A percentile compares a stretch with the other conserved stretches of the same genome.
Conservation (phyloP, 2,888 invertebrate genomes). For the Icerya purchasi region DNA sequence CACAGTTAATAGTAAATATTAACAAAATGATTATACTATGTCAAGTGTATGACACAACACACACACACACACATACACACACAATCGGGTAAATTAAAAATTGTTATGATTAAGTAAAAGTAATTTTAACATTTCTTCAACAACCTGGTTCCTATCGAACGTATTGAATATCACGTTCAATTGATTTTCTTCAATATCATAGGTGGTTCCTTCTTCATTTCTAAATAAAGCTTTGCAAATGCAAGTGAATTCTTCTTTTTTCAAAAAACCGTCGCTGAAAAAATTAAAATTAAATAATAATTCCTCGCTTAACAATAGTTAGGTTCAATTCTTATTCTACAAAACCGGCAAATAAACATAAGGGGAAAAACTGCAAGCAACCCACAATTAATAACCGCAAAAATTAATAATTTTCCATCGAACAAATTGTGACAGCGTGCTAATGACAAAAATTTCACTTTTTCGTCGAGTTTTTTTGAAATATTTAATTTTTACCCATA, state of each 20-base stretch:
- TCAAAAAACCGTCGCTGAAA: slow-evolving; percentile 52
- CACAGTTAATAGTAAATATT: too few species aligned
- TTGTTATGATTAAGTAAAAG: not conserved
- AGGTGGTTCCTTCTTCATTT: slow-evolving; percentile 65
- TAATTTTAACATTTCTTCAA: not conserved
- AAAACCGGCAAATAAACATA: too few species aligned
- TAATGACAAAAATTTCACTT: too few species aligned
- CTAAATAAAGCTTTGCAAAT: slow-evolving; percentile 70
- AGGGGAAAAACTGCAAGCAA: too few species aligned
- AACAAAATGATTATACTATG: too few species aligned
- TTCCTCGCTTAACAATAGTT: too few species aligned
- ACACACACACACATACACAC: too few species aligned
- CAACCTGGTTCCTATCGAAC: slow-evolving; percentile 47
- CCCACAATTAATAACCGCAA: not conserved
- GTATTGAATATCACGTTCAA: slow-evolving; percentile 55
- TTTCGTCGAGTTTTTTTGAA: too few species aligned
- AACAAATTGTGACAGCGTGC: too few species aligned
- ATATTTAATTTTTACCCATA: too few species aligned
- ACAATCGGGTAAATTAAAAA: not conserved
- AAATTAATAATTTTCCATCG: not conserved
- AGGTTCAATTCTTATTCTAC: too few species aligned
- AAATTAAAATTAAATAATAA: slow-evolving; percentile 6
- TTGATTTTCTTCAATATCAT: slow-evolving; percentile 46
- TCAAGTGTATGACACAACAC: too few species aligned
- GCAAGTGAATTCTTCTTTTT: slow-evolving; percentile 51